Evolutionary conservation across 2,888 invertebrate species (phyloP), one percentile per base, ranked within the genome.

Genomic region (Cataglyphis rosenhaueri): DNA sequence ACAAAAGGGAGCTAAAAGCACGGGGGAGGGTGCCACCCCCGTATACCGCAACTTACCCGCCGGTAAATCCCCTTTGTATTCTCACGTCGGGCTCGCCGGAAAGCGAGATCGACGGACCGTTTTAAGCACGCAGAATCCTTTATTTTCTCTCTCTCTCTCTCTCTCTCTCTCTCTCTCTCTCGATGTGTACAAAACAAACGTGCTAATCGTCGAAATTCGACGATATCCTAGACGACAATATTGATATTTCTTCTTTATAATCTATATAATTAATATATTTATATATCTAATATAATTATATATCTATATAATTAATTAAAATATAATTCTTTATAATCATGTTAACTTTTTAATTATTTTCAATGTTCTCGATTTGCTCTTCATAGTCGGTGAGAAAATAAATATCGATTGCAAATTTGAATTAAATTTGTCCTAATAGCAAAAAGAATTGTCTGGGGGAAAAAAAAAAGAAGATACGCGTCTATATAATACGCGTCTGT

Each of bases 1-100:
- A 85, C 82, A 88, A 83, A 89, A 88, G 82, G 79, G 38, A 79
- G 64, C 78, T 71, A 74, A 84, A 75, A 84, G 79, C 81, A 76
- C 73, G 29, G 76, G 57, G 52, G n/a, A 52, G n/a, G 8, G 76
- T 85, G 73, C 55, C 85, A 79, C 73, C 83, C 86, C 68, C 68
- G 74, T 83, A 38, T 66, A 83, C 83, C 85, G 68, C 87, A 78
- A 75, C 82, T 81, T 83, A 78, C 71, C 85, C 88, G 79, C 68
- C 81, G 73, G 64, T 75, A 85, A 70, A 78, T 74, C 64, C 89
- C 87, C 85, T 87, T 82, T 86, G 86, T 89, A 86, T 88, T 88
- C 87, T 84, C 83, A 82, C 83, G 83, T 83, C 81, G 75, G 29
- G 82, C 82, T 84, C 82, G 71, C 21, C 65, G 71, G 18, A 25